Evolutionary conservation across 2,888 invertebrate genomes (phyloP), one percentile per base, ranked within the genome.

Genomic region (Protonemura montana): DNA sequence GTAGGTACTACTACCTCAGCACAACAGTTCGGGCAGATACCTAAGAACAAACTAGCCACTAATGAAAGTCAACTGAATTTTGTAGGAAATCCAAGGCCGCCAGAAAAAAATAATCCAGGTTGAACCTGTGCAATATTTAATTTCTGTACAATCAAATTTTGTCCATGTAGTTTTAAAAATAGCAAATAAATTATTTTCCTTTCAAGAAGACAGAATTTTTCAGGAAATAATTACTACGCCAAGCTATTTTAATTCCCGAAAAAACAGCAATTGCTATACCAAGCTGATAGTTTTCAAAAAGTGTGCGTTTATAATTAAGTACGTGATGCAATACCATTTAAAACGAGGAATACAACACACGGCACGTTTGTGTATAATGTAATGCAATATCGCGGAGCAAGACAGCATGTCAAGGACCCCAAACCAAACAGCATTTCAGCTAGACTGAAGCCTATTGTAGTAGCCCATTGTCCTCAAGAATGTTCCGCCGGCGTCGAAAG

Each of bases 391-490:
- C 59, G 59, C 21, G 21, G 13, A 21, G 10, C 35, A 78, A 78
- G 81, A 78, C 78, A 59, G 28, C n/a, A 27, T 81, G 81, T 81
- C 81, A 81, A 81, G 81, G 81, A 81, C 81, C 81, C 28, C 81
- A 30, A 81, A 59, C 28, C 81, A 30, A 81, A 59, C 13, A 59
- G 59, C 59, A 21, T 59, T 59, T 59, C 59, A 59, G 59, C 59
- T 1, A 10, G 59, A 1, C 21, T 81, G 81, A 27, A 80, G 26
- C 30, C 30, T 29, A 81, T 81, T 81, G 81, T 81, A 30, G 30
- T 5, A 7, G n/a, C 41, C 83, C 28, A 27, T 83, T 83, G 83
- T 83, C 41, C 83, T 83, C 83, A 83, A 83, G 83, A 83, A 83
- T 83, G 81, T n/a, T 81, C n/a, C 83, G 59, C 16, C 30, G 5